Base-by-base conservation (phyloP, 2,888 invertebrate species). In the Sceliomorpha sp. region DNA sequence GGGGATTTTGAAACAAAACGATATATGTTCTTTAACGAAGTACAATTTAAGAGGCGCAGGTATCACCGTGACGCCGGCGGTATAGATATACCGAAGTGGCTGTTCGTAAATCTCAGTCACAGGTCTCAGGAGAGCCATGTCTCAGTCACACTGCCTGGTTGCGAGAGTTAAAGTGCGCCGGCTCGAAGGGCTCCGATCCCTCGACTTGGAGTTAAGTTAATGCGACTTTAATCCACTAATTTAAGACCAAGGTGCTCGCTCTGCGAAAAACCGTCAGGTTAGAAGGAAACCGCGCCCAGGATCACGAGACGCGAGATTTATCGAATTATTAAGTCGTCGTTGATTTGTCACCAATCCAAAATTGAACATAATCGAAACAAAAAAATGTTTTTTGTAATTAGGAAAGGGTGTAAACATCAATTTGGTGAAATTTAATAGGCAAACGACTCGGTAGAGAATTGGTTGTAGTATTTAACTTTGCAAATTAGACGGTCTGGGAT, bases 91-190 rank as follows among this genome's bases (percentile, higher is more conserved):
- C 66, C 29, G 42, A 58, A 47, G 40, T 44, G 36, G 17, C 9
- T 37, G 77, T 81, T 77, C 80, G 84, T 85, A 86, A 85, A 86
- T 85, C 85, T 83, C 82, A 73, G 73, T 68, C 73, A 70, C 71
- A 59, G 75, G 74, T 80, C 85, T 78, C 84, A 26, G 48, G 86
- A 81, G 87, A 75, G 80, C 84, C 80, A 85, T 88, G 85, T 81
- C 82, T 87, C 86, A 87, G 87, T 88, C 83, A 86, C 88, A 85
- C 78, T 68, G 72, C 78, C 69, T 76, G 80, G 77, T 76, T 80
- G 78, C 79, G 71, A 79, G 84, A 85, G 83, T 87, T 87, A 84
- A 86, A 82, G 81, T 71, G 74, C 68, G 74, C 59, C 75, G 62
- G 44, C 68, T 48, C 53, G 37, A 56, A 56, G 26, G 60, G 39